Evolutionary conservation across 1,140 invertebrate genomes (phyloP), one percentile per base, ranked within the genome.

Genomic region (Calephelis nemesis): DNA sequence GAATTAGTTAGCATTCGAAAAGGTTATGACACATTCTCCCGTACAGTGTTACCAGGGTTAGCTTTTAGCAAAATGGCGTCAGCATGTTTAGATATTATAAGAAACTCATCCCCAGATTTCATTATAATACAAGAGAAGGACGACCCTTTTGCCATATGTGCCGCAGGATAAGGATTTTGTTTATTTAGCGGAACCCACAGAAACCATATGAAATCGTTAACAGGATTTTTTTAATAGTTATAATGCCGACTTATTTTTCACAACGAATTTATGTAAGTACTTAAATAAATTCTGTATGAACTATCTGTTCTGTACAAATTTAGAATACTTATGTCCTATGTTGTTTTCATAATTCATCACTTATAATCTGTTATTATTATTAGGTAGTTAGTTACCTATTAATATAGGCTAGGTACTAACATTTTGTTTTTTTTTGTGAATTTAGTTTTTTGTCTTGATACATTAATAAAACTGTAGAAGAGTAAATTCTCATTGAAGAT

Each of bases 61-160:
- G 69, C 62, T 67, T 74, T 75, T 76, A 77, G 74, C 67, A 85
- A 88, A 83, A 88, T 86, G 85, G 85, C 87, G 87, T 77, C 87
- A 80, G 85, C 77, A 85, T 80, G 79, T 86, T 83, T 81, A 78
- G 85, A 88, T 88, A 89, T 89, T 90, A 88, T 88, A 90, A 87
- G 79, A 83, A 90, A 83, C 82, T 84, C 68, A 72, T 75, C 76
- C 69, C 72, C 72, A 68, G 78, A 81, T 85, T 83, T 85, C 85
- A n/a, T n/a, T n/a, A 87, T 84, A 83, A 72, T 65, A 73, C 75
- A 74, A 78, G 77, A 76, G 76, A 84, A 84, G 75, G 78, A 77
- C 77, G 84, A 82, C 77, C 81, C 82, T 83, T 81, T 74, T 75
- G 71, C 81, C 88, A 89, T 87, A 74, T 88, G 85, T 78, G 79